Evolutionary conservation across 2,888 invertebrate genomes (phyloP).

Genomic region (Campoplex capitator): DNA sequence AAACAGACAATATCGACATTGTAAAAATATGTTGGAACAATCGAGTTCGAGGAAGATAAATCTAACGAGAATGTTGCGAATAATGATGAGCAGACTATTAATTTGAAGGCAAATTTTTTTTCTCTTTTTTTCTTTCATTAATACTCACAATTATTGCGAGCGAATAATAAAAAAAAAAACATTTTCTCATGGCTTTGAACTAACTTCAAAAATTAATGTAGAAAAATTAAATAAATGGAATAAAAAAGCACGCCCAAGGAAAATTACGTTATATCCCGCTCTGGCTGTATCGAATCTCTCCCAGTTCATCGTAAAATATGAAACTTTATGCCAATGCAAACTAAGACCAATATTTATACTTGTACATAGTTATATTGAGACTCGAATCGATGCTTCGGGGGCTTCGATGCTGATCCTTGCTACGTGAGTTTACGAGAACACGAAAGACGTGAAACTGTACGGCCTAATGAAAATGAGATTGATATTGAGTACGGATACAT

Average conservation of each 20-base stretch:
- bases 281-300: slow-evolving; percentile 8
- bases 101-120: background rate
- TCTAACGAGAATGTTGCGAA: background rate
- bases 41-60: background rate
- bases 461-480: slow-evolving; percentile 62
- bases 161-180: background rate
- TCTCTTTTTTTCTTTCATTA: background rate
- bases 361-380: slow-evolving; percentile 28
- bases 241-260: too few species aligned
- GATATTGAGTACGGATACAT: slow-evolving; percentile 31
- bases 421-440: slow-evolving; percentile 51
- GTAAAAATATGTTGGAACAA: background rate
- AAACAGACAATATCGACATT: background rate
- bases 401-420: slow-evolving; percentile 45
- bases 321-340: slow-evolving; percentile 50
- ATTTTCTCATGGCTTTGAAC: background rate
- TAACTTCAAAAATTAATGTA: background rate
- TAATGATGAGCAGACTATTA: background rate
- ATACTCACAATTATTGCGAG: background rate
- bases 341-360: slow-evolving; percentile 16
- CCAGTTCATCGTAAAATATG: slow-evolving; percentile 38
- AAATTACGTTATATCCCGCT: background rate
- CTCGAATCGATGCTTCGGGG: slow-evolving; percentile 6
- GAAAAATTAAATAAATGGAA: background rate
- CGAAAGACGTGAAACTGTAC: slow-evolving; percentile 36